phyloP scores from a whole-genome alignment of 2,888 invertebrate species.

The Lumbricus terrestris region DNA sequence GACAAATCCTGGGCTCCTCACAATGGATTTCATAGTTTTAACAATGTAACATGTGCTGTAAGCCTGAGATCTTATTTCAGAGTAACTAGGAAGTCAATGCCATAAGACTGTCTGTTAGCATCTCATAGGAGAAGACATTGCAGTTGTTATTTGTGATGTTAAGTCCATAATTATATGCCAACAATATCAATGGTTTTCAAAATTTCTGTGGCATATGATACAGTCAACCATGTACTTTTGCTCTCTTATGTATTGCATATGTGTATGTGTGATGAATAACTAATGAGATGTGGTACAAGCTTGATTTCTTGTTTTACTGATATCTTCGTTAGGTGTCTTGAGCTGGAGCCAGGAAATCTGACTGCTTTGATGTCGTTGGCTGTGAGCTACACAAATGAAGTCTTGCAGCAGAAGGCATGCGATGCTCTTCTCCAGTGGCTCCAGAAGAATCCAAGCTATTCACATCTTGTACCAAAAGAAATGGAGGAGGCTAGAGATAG shows the following conservation, averaged over 20 bases:
- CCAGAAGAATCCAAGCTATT: conserved; percentile 75
- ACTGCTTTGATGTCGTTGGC: conserved; percentile 85
- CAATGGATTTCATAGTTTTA: too few relatives aligned
- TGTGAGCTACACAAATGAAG: conserved; percentile 94
- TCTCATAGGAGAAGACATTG: background rate
- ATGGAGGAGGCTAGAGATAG: conserved; percentile 26
- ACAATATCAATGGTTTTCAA: too few relatives aligned
- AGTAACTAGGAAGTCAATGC: too few relatives aligned
- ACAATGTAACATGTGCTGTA: too few relatives aligned
- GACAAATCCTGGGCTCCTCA: too few relatives aligned
- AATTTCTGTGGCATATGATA: too few relatives aligned
- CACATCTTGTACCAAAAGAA: conserved; percentile 66
- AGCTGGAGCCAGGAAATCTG: conserved; percentile 76
- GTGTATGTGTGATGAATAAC: too few relatives aligned
- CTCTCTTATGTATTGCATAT: too few relatives aligned
- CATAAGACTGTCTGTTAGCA: background rate
- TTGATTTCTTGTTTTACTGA: background rate
- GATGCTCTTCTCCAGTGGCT: conserved; percentile 69
- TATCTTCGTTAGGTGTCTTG: conserved; percentile 66
- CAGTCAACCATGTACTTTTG: too few relatives aligned
- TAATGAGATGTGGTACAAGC: background rate
- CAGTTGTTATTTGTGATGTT: background rate
- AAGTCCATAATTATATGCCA: too few relatives aligned
- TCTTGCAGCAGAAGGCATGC: conserved; percentile 84
- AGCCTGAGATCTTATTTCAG: too few relatives aligned